Base-by-base conservation (phyloP, 2,113 vertebrate genomes). In the Eulacestoma nigropectus region DNA sequence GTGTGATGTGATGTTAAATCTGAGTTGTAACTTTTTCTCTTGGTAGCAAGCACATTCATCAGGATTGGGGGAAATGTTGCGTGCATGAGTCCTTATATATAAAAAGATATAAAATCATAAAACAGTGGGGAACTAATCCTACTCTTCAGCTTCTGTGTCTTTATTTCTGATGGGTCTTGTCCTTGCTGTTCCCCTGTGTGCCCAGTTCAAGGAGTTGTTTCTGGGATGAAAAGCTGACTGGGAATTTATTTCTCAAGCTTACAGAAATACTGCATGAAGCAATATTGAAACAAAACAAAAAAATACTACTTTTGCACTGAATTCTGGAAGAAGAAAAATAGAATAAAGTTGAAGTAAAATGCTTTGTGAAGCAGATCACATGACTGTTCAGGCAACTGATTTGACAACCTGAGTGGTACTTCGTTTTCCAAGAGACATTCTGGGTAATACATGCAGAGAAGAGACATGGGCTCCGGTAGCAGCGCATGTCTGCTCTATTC, bases 171-270 rank as follows among this genome's bases (percentile, higher is more conserved):
- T 63, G 82, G 14, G 2, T 73, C 33, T 82, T 47, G 62, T 79
- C n/a, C 26, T 75, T 92, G n/a, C 16, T 44, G 9, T 84, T 90
- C 29, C 10, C 3, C 32, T 47, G 46, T 44, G 16, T 67, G 26
- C 26, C 3, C 11, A 47, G 47, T 50, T 91, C 46, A 78, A 39
- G 52, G 27, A 85, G 10, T 70, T 80, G n/a, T 50, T 95, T 91
- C n/a, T 85, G 63, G 18, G 9, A 17, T 85, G 21, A 75, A 70
- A 87, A 73, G 46, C 70, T 91, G 70, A 46, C 57, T 87, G 79
- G 39, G 32, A 32, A 37, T 75, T 82, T 91, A 91, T 42, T 81
- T 94, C 46, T 95, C 16, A 87, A 82, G 62, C 55, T 92, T 81
- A n/a, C 42, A 73, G 49, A 88, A 92, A 79, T 76, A 75, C 26